Conservation (phyloP, 2,888 invertebrate genomes). For the Acleris literana region DNA sequence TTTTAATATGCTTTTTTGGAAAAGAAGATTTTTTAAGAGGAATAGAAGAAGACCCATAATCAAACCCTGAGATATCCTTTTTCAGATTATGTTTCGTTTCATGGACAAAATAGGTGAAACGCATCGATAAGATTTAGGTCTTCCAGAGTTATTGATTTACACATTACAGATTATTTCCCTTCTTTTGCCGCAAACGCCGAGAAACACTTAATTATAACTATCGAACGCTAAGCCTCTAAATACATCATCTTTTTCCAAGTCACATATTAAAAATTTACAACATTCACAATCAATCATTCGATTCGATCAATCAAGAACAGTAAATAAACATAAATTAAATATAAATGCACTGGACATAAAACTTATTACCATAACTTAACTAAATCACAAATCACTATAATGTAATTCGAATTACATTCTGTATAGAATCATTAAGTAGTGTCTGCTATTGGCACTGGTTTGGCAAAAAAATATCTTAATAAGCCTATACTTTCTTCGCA, state of each 20-base stretch:
- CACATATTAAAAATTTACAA: conserved; percentile 40
- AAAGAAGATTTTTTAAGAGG: conserved; percentile 9
- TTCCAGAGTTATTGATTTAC: too few relatives aligned
- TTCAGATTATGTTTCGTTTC: background rate
- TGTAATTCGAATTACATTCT: conserved; percentile 7
- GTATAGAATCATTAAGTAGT: background rate
- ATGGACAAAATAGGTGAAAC: too few relatives aligned
- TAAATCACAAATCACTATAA: conserved; percentile 40
- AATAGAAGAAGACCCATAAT: background rate
- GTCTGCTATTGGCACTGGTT: too few relatives aligned
- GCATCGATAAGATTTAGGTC: too few relatives aligned
- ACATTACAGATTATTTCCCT: too few relatives aligned
- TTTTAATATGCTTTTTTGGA: conserved; percentile 43
- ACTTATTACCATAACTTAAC: conserved; percentile 37
- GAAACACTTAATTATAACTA: background rate
- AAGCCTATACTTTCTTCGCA: too few relatives aligned
- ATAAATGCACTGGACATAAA: conserved; percentile 57
- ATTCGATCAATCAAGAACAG: conserved; percentile 19
- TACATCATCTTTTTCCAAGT: conserved; percentile 9
- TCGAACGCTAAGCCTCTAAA: conserved; percentile 1
- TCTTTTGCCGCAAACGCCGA: too few relatives aligned
- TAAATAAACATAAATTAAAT: conserved; percentile 45
- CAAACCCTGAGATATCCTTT: conserved; percentile 4
- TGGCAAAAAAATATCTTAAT: too few relatives aligned
- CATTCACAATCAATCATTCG: conserved; percentile 18